These are phyloP conservation scores for Strongylocentrotus purpuratus DNA, from an alignment of 35 echinoderm and acorn worm species.

Conservation along the genomic window DNA sequence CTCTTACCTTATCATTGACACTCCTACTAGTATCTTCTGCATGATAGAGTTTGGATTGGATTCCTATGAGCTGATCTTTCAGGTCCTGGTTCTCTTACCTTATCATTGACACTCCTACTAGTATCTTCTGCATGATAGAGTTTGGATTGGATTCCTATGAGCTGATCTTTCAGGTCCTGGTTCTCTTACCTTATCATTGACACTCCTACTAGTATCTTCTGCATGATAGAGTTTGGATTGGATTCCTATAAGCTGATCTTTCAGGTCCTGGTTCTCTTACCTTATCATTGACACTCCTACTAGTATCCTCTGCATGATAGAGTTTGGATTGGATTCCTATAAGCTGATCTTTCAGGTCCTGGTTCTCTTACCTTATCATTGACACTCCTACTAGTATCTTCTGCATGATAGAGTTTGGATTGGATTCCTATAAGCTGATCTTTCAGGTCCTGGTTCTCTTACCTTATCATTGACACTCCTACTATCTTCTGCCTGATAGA, in stretches of 20 bases:
- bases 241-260: slow-evolving; percentile 40
- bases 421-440: slow-evolving; percentile 45
- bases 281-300: slow-evolving; percentile 47
- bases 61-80: slow-evolving; percentile 48
- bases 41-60: slow-evolving; percentile 28
- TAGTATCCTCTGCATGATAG: slow-evolving; percentile 39
- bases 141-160: slow-evolving; percentile 47
- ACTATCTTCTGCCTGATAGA: slow-evolving; percentile 46
- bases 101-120: slow-evolving; percentile 44
- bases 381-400: slow-evolving; percentile 51
- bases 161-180: slow-evolving; percentile 42
- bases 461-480: slow-evolving; percentile 45
- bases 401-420: slow-evolving; percentile 25
- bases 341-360: slow-evolving; percentile 47
- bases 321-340: slow-evolving; percentile 49
- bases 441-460: slow-evolving; percentile 57
- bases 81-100: slow-evolving; percentile 55
- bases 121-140: slow-evolving; percentile 46
- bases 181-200: slow-evolving; percentile 56
- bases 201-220: slow-evolving; percentile 49
- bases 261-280: slow-evolving; percentile 55
- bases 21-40: slow-evolving; percentile 50
- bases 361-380: slow-evolving; percentile 53
- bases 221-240: slow-evolving; percentile 35
- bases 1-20: too few species aligned